phyloP scores from a whole-genome alignment of 2,888 invertebrate species.

The Microdon myrmicae region DNA sequence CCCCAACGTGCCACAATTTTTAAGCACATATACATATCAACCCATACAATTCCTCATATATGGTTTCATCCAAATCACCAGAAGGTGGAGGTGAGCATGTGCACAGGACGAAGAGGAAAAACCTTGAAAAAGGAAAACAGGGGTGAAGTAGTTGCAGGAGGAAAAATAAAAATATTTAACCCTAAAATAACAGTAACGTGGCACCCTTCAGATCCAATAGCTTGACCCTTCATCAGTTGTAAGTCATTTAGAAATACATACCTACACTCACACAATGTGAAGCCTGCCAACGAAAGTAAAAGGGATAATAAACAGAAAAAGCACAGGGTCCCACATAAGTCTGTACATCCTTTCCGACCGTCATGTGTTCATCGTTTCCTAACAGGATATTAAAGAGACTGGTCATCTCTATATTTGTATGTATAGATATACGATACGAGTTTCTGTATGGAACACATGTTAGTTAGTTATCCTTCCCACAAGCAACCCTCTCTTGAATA shows the following conservation, averaged over 20 bases:
- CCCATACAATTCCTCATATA: background rate
- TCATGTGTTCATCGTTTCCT: conserved; percentile 39
- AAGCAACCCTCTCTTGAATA: conserved; percentile 23
- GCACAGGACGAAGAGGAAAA: no score
- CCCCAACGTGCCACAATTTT: conserved; percentile 33
- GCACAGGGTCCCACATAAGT: conserved; percentile 17
- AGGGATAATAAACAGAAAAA: conserved; percentile 33
- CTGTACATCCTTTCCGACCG: conserved; percentile 25
- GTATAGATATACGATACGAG: conserved; percentile 5
- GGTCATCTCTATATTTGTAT: conserved; percentile 7
- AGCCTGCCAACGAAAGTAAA: conserved; percentile 39
- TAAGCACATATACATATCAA: conserved; percentile 23
- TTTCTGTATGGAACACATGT: conserved; percentile 34
- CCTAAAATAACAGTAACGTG: conserved; percentile 51
- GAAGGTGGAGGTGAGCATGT: conserved; percentile 35
- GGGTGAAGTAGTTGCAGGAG: conserved; percentile 19
- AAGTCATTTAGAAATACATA: conserved; percentile 3
- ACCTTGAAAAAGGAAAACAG: conserved; percentile 2
- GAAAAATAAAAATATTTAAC: conserved; percentile 45
- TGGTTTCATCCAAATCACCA: conserved; percentile 21
- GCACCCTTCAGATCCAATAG: conserved; percentile 46
- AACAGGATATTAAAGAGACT: conserved; percentile 27
- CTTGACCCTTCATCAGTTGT: conserved; percentile 51
- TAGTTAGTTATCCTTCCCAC: conserved; percentile 29
- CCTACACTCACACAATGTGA: conserved; percentile 1